Evolutionary conservation across 2,113 vertebrate species (phyloP), one percentile per base, ranked within the genome.

Genomic region (Chaetops frenatus): DNA sequence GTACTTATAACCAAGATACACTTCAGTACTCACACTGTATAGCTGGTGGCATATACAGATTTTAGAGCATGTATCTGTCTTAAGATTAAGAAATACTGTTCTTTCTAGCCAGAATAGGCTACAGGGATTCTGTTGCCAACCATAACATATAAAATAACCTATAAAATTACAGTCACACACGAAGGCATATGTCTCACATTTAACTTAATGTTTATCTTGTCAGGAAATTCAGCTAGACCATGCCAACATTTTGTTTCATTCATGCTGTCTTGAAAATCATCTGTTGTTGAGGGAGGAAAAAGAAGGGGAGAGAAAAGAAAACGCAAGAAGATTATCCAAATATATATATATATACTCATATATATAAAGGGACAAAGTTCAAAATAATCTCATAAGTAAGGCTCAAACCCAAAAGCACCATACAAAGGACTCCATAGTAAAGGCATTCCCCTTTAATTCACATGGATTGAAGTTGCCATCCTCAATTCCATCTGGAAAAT

Each of bases 171-270:
- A 94, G 90, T 96, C 82, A 83, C 80, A 97, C 90, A 93, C 66
- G 90, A 88, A 94, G 81, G 67, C 95, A 95, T 95, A 96, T 96
- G 93, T 96, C 88, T 95, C 93, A 92, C 90, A 96, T 97, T 97
- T 96, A 94, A 92, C 82, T 95, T 91, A 83, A 92, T 96, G 94
- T 96, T 97, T 96, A 83, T 95, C 94, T 95, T 94, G 88, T 95
- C 92, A 95, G 57, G 60, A 96, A 93, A 96, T 96, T 90, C 80
- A 93, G 60, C 72, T 93, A 96, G 72, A 88, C 72, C 80, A 95
- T 95, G 92, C 96, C 92, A 96, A 86, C 79, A 94, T 94, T 96
- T 96, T 94, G 88, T 96, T 96, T 96, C 94, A 96, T 96, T 96
- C 94, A 96, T 95, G 48, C 67, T 90, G 88, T 45, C 85, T 92